Conservation (phyloP, 2,888 invertebrate genomes). For the Camponotus fellah region DNA sequence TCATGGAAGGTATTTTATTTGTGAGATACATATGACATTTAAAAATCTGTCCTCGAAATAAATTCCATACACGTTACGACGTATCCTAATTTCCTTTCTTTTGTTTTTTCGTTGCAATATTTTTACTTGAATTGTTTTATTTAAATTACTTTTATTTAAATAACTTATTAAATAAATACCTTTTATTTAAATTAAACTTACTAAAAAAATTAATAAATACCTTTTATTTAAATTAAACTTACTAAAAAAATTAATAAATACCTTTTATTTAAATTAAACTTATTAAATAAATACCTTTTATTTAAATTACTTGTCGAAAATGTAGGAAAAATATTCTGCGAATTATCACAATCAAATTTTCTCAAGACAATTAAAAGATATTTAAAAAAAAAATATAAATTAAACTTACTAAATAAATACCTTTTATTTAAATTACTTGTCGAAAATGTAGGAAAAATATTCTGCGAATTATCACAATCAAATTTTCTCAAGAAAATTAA, state of each 20-base stretch:
- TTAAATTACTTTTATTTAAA: too few relatives aligned
- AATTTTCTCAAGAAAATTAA: background rate
- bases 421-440: conserved; percentile 10
- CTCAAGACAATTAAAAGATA: background rate
- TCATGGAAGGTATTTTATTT: conserved; percentile 17
- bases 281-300: too few relatives aligned
- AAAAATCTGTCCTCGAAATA: background rate
- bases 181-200: too few relatives aligned
- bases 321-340: background rate
- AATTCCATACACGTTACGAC: background rate
- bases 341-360: background rate
- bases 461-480: background rate
- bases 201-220: too few relatives aligned
- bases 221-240: too few relatives aligned
- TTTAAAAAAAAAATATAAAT: background rate
- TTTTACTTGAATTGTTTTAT: conserved; percentile 19
- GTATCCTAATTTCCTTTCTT: background rate
- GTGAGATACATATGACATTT: background rate
- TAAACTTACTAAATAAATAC: too few relatives aligned
- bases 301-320: conserved; percentile 15
- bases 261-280: conserved; percentile 17
- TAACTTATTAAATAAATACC: too few relatives aligned
- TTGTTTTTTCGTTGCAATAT: background rate
- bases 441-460: background rate
- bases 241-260: too few relatives aligned